These are phyloP conservation scores for Callosobruchus maculatus DNA, from an alignment of 2,888 invertebrate genomes.

Conservation along the genomic window DNA sequence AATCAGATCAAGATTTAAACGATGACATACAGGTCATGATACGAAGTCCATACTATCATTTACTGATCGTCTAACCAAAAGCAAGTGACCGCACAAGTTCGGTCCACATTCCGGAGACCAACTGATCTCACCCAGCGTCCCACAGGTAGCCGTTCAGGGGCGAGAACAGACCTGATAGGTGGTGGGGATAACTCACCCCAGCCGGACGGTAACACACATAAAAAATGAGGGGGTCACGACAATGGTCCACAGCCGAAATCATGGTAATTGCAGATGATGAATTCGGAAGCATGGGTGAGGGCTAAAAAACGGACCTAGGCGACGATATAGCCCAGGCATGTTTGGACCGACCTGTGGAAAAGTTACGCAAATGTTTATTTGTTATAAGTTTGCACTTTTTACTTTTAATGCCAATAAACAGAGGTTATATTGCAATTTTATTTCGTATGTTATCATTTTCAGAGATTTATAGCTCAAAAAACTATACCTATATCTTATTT, in stretches of 20 bases:
- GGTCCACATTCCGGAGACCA: background rate
- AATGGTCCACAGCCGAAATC: conserved; percentile 27
- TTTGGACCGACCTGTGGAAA: no score
- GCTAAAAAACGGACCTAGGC: conserved; percentile 15
- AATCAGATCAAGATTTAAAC: no score
- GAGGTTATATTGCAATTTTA: no score
- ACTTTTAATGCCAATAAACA: no score
- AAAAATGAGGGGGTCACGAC: conserved; percentile 20
- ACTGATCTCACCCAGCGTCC: conserved; percentile 4
- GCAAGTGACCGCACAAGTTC: background rate
- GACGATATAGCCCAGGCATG: background rate
- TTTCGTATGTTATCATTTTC: no score
- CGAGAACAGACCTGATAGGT: conserved; percentile 11
- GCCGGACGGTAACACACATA: conserved; percentile 1
- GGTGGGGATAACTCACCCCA: conserved; percentile 25
- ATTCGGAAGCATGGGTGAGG: conserved; percentile 15
- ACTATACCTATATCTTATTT: no score
- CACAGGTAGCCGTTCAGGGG: conserved; percentile 7
- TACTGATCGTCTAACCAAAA: background rate
- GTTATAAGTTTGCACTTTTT: no score
- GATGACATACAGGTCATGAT: no score
- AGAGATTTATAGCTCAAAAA: no score
- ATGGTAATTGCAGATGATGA: conserved; percentile 37
- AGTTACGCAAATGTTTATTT: no score
- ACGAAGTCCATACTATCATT: background rate